Conservation (phyloP, 64 coral and sea anemone genomes). For the Stichodactyla helianthus region DNA sequence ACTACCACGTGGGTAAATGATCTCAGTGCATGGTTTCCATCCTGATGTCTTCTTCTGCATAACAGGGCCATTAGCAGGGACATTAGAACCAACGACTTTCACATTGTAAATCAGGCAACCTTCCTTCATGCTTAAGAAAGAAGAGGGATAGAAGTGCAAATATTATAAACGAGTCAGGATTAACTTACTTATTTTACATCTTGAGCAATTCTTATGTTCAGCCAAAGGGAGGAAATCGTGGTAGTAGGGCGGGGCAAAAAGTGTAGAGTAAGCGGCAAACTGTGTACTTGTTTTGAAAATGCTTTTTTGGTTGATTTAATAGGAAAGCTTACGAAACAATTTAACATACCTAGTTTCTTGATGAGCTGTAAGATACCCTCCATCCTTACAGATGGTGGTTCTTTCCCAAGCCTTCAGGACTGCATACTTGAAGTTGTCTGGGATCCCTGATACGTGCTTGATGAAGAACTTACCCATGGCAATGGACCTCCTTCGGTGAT, state of each 20-base stretch:
- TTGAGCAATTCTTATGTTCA: too few relatives aligned
- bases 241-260: too few relatives aligned
- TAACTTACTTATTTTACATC: too few relatives aligned
- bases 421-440: background rate
- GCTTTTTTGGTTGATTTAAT: too few relatives aligned
- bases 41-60: slow-evolving; percentile 17
- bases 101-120: background rate
- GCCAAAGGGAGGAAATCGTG: too few relatives aligned
- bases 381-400: background rate
- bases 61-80: slow-evolving; percentile 29
- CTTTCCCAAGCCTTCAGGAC: background rate
- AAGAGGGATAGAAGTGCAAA: background rate
- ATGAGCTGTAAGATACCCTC: background rate
- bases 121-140: background rate
- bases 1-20: background rate
- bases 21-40: slow-evolving; percentile 42
- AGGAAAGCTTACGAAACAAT: too few relatives aligned
- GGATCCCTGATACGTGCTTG: background rate
- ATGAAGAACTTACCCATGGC: background rate
- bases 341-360: background rate
- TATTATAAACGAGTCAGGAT: too few relatives aligned
- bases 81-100: background rate
- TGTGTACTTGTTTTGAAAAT: too few relatives aligned
- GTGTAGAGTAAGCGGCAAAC: too few relatives aligned
- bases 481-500: too few relatives aligned